A percentile compares a stretch with the other conserved stretches of the same genome.
phyloP scores from a whole-genome alignment of 1,140 invertebrate species.

The Trachymyrmex cornetzi region DNA sequence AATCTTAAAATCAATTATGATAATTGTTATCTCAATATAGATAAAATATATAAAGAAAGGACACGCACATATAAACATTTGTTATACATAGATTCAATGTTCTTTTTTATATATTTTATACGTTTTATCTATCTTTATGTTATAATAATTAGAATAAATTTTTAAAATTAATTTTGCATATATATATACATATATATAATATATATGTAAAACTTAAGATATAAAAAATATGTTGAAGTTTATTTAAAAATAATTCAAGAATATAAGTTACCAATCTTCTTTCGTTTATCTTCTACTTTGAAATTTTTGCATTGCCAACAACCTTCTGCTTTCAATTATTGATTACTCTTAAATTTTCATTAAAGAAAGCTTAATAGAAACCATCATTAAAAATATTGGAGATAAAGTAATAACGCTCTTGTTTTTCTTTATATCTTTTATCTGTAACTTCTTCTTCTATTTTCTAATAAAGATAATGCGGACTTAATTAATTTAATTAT shows the following conservation, averaged over 20 bases:
- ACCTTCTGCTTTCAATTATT: neutral
- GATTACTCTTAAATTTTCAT: neutral
- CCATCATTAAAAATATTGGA: neutral
- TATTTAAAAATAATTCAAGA: neutral
- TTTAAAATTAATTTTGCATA: neutral
- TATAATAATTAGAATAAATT: neutral
- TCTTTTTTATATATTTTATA: neutral
- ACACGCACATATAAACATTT: neutral
- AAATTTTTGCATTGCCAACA: neutral
- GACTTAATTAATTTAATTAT: neutral
- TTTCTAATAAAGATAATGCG: neutral
- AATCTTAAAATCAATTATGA: slow-evolving; percentile 4
- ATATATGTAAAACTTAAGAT: neutral
- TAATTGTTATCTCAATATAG: neutral
- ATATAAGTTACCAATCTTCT: neutral
- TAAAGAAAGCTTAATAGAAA: neutral
- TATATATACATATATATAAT: neutral
- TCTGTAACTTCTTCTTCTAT: neutral
- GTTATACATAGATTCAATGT: neutral
- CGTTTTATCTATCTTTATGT: neutral
- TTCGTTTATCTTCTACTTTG: neutral
- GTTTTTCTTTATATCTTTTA: neutral
- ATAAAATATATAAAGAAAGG: neutral
- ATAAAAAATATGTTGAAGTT: neutral
- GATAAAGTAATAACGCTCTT: neutral